A percentile compares a stretch with the other conserved stretches of the same genome.
phyloP scores from a whole-genome alignment of 2,797 vertebrate species.

The Chloroceryle inda region DNA sequence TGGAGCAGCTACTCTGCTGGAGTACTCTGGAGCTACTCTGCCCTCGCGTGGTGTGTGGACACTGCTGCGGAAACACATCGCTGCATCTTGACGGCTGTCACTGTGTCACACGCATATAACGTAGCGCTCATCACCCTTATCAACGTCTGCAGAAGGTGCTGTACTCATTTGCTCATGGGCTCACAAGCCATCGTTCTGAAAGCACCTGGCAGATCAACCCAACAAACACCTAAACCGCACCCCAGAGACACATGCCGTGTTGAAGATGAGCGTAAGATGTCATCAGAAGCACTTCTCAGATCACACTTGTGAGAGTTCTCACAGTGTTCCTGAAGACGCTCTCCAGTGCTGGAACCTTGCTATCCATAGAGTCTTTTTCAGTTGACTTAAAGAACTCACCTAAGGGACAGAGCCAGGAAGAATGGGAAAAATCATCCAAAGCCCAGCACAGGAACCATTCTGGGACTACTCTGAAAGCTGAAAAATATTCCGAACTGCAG shows the following conservation, averaged over 20 bases:
- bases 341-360: not conserved
- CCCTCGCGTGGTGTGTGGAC: not conserved
- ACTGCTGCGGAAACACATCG: not conserved
- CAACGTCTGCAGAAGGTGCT: not conserved
- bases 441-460: not conserved
- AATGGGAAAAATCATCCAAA: not conserved
- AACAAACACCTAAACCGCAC: not conserved
- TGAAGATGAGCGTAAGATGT: not conserved
- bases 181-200: accelerated
- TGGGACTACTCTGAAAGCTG: not conserved
- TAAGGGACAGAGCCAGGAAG: not conserved
- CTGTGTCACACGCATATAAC: not conserved
- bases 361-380: not conserved
- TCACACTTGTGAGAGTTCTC: not conserved
- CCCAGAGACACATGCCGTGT: accelerated
- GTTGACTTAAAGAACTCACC: not conserved
- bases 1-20: not conserved
- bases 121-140: not conserved
- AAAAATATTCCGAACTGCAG: not conserved
- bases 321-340: not conserved
- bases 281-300: accelerated
- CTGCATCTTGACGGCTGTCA: not conserved
- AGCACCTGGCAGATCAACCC: not conserved
- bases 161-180: accelerated
- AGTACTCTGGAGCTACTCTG: constrained; percentile 7